Conservation (phyloP, 2,888 invertebrate genomes). For the Drosophila robusta region DNA sequence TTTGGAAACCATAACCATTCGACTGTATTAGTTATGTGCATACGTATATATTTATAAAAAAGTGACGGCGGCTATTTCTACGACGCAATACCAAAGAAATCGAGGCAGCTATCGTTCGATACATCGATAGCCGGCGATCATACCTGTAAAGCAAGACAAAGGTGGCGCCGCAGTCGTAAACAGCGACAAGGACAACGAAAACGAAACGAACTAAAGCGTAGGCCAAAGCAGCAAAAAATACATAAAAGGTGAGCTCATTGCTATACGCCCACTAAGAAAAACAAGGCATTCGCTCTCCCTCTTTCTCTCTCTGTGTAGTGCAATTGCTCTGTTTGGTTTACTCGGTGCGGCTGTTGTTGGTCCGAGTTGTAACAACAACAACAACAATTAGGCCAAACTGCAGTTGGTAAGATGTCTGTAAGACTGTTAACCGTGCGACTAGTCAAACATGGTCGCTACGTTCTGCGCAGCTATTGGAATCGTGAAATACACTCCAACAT, state of each 20-base stretch:
- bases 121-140: conserved; percentile 41
- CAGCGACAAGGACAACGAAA: conserved; percentile 23
- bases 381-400: conserved; percentile 17
- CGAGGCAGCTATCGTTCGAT: conserved; percentile 25
- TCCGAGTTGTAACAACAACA: conserved; percentile 9
- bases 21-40: conserved; percentile 24
- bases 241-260: conserved; percentile 39
- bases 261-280: neutral
- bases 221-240: conserved; percentile 4
- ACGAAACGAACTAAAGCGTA: conserved; percentile 4
- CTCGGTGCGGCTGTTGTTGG: conserved; percentile 21
- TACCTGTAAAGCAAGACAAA: conserved; percentile 36
- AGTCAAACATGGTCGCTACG: conserved; percentile 87
- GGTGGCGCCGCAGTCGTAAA: conserved; percentile 38
- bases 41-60: conserved; percentile 28
- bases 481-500: conserved; percentile 86
- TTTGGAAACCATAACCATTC: conserved; percentile 20
- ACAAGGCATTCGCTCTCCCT: neutral
- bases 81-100: conserved; percentile 51
- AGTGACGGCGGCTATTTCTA: conserved; percentile 37
- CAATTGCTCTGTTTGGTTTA: neutral
- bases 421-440: conserved; percentile 86
- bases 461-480: conserved; percentile 86
- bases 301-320: neutral
- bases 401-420: conserved; percentile 86